These are phyloP conservation scores for Coelopa frigida DNA, from an alignment of 1,140 invertebrate species.

Conservation along the genomic window DNA sequence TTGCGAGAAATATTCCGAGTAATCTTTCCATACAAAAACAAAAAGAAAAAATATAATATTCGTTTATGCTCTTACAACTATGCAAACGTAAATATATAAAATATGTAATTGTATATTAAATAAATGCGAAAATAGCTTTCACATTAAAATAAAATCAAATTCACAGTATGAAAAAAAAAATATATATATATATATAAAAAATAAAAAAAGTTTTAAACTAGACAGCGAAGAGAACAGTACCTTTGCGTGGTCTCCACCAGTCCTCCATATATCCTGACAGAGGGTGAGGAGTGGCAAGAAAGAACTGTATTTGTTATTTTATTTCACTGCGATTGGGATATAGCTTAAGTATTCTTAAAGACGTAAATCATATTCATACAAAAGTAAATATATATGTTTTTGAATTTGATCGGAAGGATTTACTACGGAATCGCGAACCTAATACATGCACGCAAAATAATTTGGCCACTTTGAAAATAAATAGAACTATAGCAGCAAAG, in stretches of 20 bases:
- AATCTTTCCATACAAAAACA: background rate
- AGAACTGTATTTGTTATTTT: conserved; percentile 48
- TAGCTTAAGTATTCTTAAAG: no score
- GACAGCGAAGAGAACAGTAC: conserved; percentile 49
- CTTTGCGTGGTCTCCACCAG: conserved; percentile 92
- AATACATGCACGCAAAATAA: no score
- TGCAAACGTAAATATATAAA: background rate
- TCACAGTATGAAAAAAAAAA: conserved; percentile 4
- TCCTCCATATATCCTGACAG: conserved; percentile 95
- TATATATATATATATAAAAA: conserved; percentile 4
- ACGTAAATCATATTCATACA: no score
- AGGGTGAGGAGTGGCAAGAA: conserved; percentile 83
- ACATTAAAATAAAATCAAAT: background rate
- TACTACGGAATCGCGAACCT: no score
- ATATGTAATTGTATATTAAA: background rate
- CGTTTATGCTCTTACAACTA: no score
- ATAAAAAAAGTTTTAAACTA: background rate
- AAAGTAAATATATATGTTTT: no score
- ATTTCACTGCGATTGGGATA: conserved; percentile 36
- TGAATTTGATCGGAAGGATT: no score
- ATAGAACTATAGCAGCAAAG: background rate
- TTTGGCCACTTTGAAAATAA: no score
- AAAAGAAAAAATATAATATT: background rate
- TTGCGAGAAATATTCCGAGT: background rate
- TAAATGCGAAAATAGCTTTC: background rate